phyloP scores from a whole-genome alignment of 2,797 vertebrate species.

The Malurus leucopterus region DNA sequence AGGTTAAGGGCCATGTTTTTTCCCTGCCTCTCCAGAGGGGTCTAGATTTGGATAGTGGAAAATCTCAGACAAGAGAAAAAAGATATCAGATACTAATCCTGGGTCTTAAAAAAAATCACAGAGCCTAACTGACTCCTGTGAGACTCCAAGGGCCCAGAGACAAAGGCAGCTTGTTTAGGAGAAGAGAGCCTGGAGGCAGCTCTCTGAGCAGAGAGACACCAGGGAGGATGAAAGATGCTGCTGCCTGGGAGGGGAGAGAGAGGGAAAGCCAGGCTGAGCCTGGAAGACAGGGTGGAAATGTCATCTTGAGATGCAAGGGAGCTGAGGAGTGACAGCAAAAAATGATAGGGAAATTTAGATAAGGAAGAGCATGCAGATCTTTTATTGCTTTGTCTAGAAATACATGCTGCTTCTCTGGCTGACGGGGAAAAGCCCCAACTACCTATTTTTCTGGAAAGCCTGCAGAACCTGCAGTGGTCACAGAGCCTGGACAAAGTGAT shows the following conservation, averaged over 20 bases:
- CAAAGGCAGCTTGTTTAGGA: constrained; percentile 44
- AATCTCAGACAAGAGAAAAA: constrained; percentile 22
- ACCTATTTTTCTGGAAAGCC: neutral
- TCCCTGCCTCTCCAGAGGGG: neutral
- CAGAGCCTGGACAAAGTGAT: neutral
- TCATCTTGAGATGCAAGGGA: neutral
- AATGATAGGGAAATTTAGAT: neutral
- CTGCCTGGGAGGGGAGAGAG: neutral
- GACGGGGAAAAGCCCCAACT: neutral
- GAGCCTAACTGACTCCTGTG: constrained; percentile 5
- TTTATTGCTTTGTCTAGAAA: neutral
- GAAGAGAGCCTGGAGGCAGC: constrained; percentile 30
- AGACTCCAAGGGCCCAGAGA: constrained; percentile 15
- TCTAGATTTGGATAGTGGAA: neutral
- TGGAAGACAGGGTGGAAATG: constrained; percentile 9
- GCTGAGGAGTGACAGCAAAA: neutral
- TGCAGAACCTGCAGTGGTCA: neutral
- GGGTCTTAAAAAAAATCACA: constrained; percentile 3
- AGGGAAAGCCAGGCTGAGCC: neutral
- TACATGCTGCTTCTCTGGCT: neutral
- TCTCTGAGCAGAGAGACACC: constrained; percentile 21
- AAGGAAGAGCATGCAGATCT: neutral
- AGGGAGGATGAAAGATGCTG: constrained; percentile 17
- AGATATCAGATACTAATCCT: constrained; percentile 4
- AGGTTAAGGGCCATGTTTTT: neutral